Evolutionary conservation across 2,888 invertebrate genomes (phyloP).

Genomic region (Rugalucina vietnamica): DNA sequence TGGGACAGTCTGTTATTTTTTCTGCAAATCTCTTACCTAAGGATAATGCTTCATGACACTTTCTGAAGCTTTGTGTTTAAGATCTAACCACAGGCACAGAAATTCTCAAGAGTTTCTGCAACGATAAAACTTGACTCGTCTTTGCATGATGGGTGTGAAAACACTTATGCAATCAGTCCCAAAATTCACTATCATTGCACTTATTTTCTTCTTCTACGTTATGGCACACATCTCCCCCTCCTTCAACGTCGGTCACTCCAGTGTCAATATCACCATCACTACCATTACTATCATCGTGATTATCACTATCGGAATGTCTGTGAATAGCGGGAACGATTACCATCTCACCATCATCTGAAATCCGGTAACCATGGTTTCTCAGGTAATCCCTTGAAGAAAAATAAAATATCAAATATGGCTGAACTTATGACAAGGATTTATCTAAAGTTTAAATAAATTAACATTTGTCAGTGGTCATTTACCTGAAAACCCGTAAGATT

Average conservation of each 20-base stretch:
- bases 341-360: constrained; percentile 38
- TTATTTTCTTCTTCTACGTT: not conserved
- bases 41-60: too few species aligned
- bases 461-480: not conserved
- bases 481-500: too few species aligned
- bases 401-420: not conserved
- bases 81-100: too few species aligned
- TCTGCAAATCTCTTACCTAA: too few species aligned
- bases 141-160: too few species aligned
- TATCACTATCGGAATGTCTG: not conserved
- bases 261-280: not conserved
- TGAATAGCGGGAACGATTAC: constrained; percentile 30
- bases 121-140: too few species aligned
- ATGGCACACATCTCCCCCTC: not conserved
- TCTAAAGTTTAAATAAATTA: not conserved
- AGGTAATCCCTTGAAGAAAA: constrained; percentile 45
- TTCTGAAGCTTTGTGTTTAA: too few species aligned
- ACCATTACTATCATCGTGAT: not conserved
- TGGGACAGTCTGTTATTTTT: too few species aligned
- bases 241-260: not conserved
- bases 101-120: too few species aligned
- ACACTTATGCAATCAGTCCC: not conserved
- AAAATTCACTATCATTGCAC: not conserved
- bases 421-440: not conserved
- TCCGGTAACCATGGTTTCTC: constrained; percentile 46